phyloP scores from a whole-genome alignment of 2,888 invertebrate species.

The Drosophila anceps region DNA sequence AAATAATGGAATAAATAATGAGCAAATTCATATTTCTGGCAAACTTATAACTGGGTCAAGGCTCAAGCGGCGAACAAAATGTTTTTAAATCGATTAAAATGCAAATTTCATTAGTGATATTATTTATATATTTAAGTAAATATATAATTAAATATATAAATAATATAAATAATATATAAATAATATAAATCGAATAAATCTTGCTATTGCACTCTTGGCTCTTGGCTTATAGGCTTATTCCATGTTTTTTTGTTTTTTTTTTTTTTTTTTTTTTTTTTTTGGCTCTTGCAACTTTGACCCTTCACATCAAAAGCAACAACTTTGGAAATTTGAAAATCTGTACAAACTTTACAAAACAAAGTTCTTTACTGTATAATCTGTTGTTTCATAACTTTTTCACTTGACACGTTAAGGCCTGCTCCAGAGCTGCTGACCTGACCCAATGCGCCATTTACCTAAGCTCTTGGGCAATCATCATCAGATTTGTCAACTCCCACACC shows the following conservation, averaged over 20 bases:
- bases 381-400: slow-evolving; percentile 40
- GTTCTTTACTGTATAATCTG: slow-evolving; percentile 24
- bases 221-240: too few species aligned
- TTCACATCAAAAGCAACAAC: not conserved
- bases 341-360: not conserved
- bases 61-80: not conserved
- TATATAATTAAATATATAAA: too few species aligned
- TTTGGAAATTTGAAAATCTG: slow-evolving; percentile 3
- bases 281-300: not conserved
- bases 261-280: not conserved
- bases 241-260: not conserved
- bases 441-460: slow-evolving; percentile 11
- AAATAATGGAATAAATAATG: not conserved
- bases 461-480: slow-evolving; percentile 17
- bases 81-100: too few species aligned
- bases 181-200: too few species aligned
- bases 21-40: not conserved
- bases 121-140: too few species aligned
- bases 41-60: not conserved
- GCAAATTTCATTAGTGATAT: too few species aligned
- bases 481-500: slow-evolving; percentile 16
- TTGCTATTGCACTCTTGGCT: too few species aligned
- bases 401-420: slow-evolving; percentile 18
- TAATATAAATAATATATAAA: too few species aligned
- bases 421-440: slow-evolving; percentile 14